Base-by-base conservation (phyloP, 2,888 invertebrate species). In the Xestia ashworthii region DNA sequence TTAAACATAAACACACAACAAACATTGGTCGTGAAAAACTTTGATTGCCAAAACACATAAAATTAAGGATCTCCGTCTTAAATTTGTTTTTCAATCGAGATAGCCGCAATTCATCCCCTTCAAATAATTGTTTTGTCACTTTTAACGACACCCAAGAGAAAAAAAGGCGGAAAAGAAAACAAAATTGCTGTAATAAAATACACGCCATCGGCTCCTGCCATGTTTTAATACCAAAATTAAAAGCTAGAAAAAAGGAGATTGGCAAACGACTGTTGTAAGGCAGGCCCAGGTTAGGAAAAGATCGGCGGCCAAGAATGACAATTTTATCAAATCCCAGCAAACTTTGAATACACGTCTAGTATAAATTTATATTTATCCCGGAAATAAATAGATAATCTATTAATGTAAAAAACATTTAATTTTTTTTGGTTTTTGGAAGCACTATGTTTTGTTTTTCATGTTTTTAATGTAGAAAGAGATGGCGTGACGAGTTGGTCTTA, bases 111-210 rank as follows among this genome's bases (percentile, higher is more conserved):
- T 32, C 19, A 16, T 55, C 12, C 41, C 19, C 19, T 65, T 48
- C 12, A 76, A 78, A 76, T 82, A 75, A 78, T 75, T 55, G 32
- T 74, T 55, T 64, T 65, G 32, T 32, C 55, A 4, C 16, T 58
- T 58, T 44, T 48, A 50, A 81, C 5, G 19, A 65, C 46, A 32
- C 32, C 11, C 60, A 25, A 6, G 25, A 81, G 22, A 1, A 19
- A 50, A 75, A 32, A 50, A 22, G 14, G 4, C 2, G 2, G 25
- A 4, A 11, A 32, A 76, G n/a, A 77, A 65, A 58, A 46, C 38
- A 60, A 83, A 66, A 66, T 62, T 53, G 12, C 65, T 44, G 32
- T 48, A 38, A 82, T 65, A 58, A 78, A 83, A 66, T 58, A 38
- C n/a, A 22, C 11, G 19, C 8, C 16, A 58, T 66, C 16, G 16